Base-by-base conservation (phyloP, 2,113 vertebrate species). In the Bubo blakistoni region DNA sequence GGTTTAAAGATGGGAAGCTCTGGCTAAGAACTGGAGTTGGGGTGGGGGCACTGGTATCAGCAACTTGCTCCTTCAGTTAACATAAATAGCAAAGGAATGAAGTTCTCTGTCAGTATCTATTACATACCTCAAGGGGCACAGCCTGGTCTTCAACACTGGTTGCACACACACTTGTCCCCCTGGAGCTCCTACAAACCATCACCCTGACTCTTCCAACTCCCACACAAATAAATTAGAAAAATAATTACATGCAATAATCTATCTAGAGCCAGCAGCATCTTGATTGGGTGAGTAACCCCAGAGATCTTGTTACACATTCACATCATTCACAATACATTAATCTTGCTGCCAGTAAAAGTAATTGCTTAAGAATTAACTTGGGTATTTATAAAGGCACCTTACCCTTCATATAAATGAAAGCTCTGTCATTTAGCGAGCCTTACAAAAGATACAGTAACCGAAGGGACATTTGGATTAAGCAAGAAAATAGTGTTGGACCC, bases 261-360 rank as follows among this genome's bases (percentile, higher is more conserved):
- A 9, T 65, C 38, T 34, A 86, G 74, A 91, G 21, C 76, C 40
- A 71, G 86, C 20, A 80, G 70, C 82, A 90, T 62, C 71, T 79
- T 34, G 70, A 22, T 24, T 81, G 86, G 55, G 58, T 62, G 61
- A 92, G 55, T 86, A 63, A 55, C 69, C 44, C 89, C 87, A 44
- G 73, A 79, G 80, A 91, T 70, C 84, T 44, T 57, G 70, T 93
- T 92, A 78, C 86, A 79, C 24, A 77, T 90, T 85, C 83, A 54
- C 71, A 77, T 81, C 32, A 66, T 95, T 86, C 92, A 93, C 88
- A 79, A 70, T 44, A 47, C 55, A 86, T 93, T 92, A 78, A 88
- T 94, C 80, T 88, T 72, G 58, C 80, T 94, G 59, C 76, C 88
- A 93, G 82, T 70, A 69, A 92, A 96, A 96, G 16, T 61, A 90